Evolutionary conservation across 2,888 invertebrate genomes (phyloP).

Genomic region (Leistus spinibarbis): DNA sequence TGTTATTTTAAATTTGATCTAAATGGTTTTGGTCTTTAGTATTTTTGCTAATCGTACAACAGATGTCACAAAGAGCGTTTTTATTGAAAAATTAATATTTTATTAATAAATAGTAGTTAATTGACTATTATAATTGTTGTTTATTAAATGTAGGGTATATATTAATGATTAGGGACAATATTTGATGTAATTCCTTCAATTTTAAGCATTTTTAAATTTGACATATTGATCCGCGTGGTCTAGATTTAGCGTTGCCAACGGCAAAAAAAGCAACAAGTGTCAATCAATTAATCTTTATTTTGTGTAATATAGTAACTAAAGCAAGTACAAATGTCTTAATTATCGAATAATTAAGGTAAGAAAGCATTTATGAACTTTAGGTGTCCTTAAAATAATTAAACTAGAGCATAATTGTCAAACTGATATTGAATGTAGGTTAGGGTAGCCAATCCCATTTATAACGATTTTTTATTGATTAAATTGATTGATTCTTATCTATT

Average conservation of each 20-base stretch:
- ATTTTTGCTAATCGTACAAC: not conserved
- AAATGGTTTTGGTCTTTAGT: not conserved
- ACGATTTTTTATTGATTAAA: not conserved
- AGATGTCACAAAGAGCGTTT: not conserved
- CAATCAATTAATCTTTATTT: constrained; percentile 12
- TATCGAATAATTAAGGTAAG: constrained; percentile 8
- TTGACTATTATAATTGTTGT: not conserved
- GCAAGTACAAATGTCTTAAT: constrained; percentile 19
- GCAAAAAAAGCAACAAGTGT: constrained; percentile 19
- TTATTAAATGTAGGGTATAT: not conserved
- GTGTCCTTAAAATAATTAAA: not conserved
- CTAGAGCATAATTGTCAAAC: not conserved
- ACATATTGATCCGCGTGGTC: not conserved
- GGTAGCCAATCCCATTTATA: not conserved
- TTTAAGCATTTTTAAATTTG: not conserved
- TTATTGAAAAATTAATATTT: not conserved
- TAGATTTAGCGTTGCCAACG: constrained; percentile 6
- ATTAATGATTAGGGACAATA: not conserved
- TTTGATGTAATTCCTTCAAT: not conserved
- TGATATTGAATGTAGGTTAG: not conserved
- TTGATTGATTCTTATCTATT: not conserved
- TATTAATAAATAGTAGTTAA: not conserved
- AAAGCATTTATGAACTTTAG: not conserved
- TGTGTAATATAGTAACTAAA: not conserved
- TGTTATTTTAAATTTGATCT: too few species aligned